Conservation (phyloP, 2,888 invertebrate genomes). For the Athalia rosae region DNA sequence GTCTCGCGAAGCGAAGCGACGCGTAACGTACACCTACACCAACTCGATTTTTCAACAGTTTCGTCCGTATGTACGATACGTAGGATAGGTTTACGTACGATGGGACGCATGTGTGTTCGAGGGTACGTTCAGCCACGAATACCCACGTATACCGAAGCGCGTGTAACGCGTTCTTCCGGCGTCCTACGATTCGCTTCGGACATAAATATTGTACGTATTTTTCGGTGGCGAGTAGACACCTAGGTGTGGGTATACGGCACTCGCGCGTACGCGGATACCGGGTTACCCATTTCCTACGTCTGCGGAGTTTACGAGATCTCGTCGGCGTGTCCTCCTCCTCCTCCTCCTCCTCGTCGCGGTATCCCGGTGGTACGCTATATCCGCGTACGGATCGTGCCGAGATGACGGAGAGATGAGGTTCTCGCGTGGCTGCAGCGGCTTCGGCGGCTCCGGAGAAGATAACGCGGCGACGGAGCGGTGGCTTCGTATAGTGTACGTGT, state of each 20-base stretch:
- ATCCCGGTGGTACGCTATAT: conserved; percentile 14
- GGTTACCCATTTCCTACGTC: conserved; percentile 16
- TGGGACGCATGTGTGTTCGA: too few relatives aligned
- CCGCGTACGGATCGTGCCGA: conserved; percentile 60
- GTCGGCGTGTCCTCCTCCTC: not conserved
- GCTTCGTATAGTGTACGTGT: conserved; percentile 38
- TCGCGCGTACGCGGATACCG: not conserved
- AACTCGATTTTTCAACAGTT: too few relatives aligned
- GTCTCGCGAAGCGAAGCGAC: too few relatives aligned
- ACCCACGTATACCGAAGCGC: too few relatives aligned
- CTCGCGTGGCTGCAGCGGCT: conserved; percentile 54
- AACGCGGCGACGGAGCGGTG: conserved; percentile 23
- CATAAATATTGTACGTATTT: too few relatives aligned
- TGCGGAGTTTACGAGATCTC: conserved; percentile 26
- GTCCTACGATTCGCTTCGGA: too few relatives aligned
- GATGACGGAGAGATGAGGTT: conserved; percentile 66
- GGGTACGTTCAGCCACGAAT: too few relatives aligned
- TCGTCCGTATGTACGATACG: too few relatives aligned
- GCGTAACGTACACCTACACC: too few relatives aligned
- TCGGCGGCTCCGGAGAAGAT: conserved; percentile 46
- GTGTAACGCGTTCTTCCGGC: too few relatives aligned
- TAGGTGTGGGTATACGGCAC: not conserved
- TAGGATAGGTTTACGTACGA: too few relatives aligned
- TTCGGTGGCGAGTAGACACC: too few relatives aligned
- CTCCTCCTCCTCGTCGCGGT: conserved; percentile 13